These are phyloP conservation scores for Selenia dentaria DNA, from an alignment of 2,888 invertebrate species.

Conservation along the genomic window DNA sequence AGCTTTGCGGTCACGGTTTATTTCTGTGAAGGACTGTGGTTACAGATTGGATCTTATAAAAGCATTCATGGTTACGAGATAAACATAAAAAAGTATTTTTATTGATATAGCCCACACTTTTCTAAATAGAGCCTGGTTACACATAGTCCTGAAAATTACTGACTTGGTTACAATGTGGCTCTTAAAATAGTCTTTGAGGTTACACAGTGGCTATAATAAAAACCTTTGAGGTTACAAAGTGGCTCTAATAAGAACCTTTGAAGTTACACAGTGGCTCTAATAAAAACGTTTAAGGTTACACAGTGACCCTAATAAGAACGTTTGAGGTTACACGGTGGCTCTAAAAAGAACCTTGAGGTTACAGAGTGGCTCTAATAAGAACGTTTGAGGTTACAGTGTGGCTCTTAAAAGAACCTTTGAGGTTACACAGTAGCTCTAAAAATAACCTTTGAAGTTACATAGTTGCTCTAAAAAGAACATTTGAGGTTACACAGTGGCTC, in stretches of 20 bases:
- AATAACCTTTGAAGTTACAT: constrained; percentile 15
- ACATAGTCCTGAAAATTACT: constrained; percentile 26
- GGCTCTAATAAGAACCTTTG: constrained; percentile 3
- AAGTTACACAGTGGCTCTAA: constrained; percentile 1
- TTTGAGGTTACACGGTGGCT: constrained; percentile 18
- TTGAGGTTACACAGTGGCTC: constrained; percentile 20
- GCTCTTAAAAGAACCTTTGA: constrained; percentile 19
- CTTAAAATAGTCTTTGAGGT: constrained; percentile 9
- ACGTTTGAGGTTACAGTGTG: constrained; percentile 11
- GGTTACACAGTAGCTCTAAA: constrained; percentile 22
- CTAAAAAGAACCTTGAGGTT: constrained; percentile 18
- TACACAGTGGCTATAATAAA: constrained; percentile 1
- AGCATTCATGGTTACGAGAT: too few species aligned
- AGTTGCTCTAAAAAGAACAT: constrained; percentile 22
- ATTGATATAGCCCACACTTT: too few species aligned
- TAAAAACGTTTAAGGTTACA: constrained; percentile 6
- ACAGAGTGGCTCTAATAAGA: constrained; percentile 17
- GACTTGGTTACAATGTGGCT: background rate
- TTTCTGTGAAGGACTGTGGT: too few species aligned
- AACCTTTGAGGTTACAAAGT: constrained; percentile 6
- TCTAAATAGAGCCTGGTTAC: too few species aligned
- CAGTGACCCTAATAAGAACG: background rate
- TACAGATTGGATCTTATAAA: too few species aligned
- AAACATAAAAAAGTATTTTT: too few species aligned
- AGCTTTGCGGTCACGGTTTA: too few species aligned